These are phyloP conservation scores for Ptychoptera albimana DNA, from an alignment of 2,888 invertebrate genomes.

Conservation along the genomic window DNA sequence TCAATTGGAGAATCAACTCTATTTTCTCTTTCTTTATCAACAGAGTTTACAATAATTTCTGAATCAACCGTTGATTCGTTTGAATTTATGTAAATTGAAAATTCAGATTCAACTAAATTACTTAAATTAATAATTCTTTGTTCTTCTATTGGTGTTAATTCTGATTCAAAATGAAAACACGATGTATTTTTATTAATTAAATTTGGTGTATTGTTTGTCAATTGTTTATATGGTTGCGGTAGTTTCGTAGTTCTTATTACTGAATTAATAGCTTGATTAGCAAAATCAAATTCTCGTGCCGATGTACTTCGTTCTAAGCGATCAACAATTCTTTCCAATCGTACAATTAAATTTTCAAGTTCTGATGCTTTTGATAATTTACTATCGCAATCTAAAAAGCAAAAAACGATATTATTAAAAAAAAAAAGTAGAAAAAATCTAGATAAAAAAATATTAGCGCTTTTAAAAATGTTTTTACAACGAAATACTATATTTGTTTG, in stretches of 20 bases:
- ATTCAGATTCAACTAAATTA: neutral
- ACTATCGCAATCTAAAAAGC: slow-evolving; percentile 32
- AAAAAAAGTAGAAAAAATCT: neutral
- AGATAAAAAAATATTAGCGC: neutral
- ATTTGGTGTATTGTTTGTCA: too few relatives aligned
- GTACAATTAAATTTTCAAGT: slow-evolving; percentile 51
- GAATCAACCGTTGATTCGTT: too few relatives aligned
- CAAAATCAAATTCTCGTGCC: slow-evolving; percentile 21
- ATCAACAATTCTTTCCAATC: slow-evolving; percentile 57
- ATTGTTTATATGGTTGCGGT: too few relatives aligned
- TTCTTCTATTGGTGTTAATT: slow-evolving; percentile 17
- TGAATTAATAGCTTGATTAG: slow-evolving; percentile 19
- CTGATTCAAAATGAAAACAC: slow-evolving; percentile 19
- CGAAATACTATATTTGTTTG: too few relatives aligned
- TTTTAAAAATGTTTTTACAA: too few relatives aligned
- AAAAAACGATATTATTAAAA: too few relatives aligned
- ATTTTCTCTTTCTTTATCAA: too few relatives aligned
- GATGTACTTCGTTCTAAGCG: slow-evolving; percentile 45
- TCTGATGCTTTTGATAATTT: slow-evolving; percentile 38
- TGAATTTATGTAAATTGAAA: too few relatives aligned
- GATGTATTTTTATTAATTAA: too few relatives aligned
- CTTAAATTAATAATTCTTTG: neutral
- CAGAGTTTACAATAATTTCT: too few relatives aligned
- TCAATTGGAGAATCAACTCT: too few relatives aligned
- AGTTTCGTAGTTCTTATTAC: slow-evolving; percentile 14